Evolutionary conservation across 2,797 vertebrate species (phyloP), one percentile per base, ranked within the genome.

Genomic region (Cossypha polioptera): DNA sequence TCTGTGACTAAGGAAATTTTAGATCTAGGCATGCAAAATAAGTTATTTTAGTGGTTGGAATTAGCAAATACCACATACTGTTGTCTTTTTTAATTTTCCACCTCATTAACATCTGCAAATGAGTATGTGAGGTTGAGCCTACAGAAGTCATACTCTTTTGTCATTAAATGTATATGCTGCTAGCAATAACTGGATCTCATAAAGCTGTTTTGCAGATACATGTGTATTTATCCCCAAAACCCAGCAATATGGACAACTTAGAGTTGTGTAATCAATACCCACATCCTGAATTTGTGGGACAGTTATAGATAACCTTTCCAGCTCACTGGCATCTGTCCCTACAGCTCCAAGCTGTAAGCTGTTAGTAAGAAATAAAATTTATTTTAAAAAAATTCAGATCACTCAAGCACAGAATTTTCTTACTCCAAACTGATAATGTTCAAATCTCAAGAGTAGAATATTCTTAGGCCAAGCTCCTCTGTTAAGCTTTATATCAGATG

Each of bases 61-160:
- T 96, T 61, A 88, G 24, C 61, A 94, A 97, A 67, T 79, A 28
- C 45, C 79, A 80, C 53, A 80, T 86, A 91, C 63, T 95, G 45
- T 95, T 96, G 93, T 97, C 94, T 87, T 94, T 97, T 97, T 97
- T 92, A 96, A 97, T 97, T 97, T 98, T 97, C 95, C 65, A 95
- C 94, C 57, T 96, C 95, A 95, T 97, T 97, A 97, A 88, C 61
- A 88, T 92, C 93, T 97, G 86, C 88, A 82, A 95, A 96, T 95
- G 91, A 74, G 47, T 82, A 80, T 92, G 50, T 71, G 89, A 92
- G 92, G 75, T 74, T 96, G 86, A 95, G 65, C 36, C 42, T 90
- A 54, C 19, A 94, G 53, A 95, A 97, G 58, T 94, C 67, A 69
- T 67, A 74, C 11, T 62, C 54, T 66, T 92, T 87, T 95, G 79